Base-by-base conservation (phyloP, 2,888 invertebrate genomes). In the Gymnoscelis rufifasciata region DNA sequence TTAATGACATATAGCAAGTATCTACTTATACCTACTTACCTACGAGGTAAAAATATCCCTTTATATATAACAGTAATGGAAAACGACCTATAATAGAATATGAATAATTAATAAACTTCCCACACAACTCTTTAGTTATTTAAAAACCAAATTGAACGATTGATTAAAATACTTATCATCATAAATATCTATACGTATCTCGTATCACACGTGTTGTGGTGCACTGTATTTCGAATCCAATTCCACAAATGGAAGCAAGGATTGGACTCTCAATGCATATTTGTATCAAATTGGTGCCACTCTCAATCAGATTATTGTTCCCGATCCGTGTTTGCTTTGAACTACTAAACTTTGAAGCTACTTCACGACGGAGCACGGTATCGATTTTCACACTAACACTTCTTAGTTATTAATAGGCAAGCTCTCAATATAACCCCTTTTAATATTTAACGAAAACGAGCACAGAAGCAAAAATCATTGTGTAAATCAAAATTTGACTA, bases 191-290 rank as follows among this genome's bases (percentile, higher is more conserved):
- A n/a, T n/a, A n/a, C n/a, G n/a, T n/a, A n/a, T n/a, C n/a, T n/a
- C n/a, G n/a, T n/a, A n/a, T n/a, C 31, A 15, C 10, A 15, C 14
- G 14, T 1, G 15, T 33, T 33, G 14, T 15, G 14, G 14, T 33
- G 15, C 15, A 33, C 6, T 33, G 31, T 14, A 33, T 33, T 33
- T 14, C n/a, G n/a, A n/a, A 33, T 56, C 51, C 48, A 47, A 58
- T 58, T 64, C 44, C 48, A 46, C 54, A 55, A 57, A 55, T 56
- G 35, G 49, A 52, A 40, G 31, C 50, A 29, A 43, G 38, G 33
- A 26, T 31, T 24, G 44, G 38, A 3, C 19, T 23, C 11, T 10
- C 23, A 11, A 35, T 35, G 19, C 15, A 35, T 19, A 46, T 31
- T 27, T 37, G 40, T 31, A 38, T 38, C 31, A 24, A 19, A 46